phyloP scores from a whole-genome alignment of 2,888 invertebrate genomes.

The Parapristionchus giblindavisi region DNA sequence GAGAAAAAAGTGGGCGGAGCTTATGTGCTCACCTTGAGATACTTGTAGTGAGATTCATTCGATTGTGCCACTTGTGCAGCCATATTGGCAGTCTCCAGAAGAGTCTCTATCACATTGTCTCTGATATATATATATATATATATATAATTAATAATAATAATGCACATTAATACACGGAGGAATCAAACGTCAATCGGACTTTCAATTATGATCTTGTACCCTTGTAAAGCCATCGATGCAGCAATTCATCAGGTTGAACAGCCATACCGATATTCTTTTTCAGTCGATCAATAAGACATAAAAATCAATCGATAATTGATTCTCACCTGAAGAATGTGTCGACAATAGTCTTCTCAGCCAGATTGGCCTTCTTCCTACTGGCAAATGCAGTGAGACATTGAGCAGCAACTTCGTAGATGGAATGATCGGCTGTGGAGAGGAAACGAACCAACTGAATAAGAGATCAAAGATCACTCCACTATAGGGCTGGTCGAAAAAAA shows the following conservation, averaged over 20 bases:
- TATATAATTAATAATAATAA: too few relatives aligned
- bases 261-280: too few relatives aligned
- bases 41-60: constrained; percentile 54
- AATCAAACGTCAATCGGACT: too few relatives aligned
- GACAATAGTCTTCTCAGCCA: constrained; percentile 26
- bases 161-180: too few relatives aligned
- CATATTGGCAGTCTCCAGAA: constrained; percentile 54
- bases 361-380: constrained; percentile 45
- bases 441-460: constrained; percentile 24
- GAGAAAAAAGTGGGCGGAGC: neutral
- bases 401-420: constrained; percentile 58
- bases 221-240: too few relatives aligned
- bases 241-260: too few relatives aligned
- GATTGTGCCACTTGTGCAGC: constrained; percentile 52
- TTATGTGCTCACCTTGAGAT: constrained; percentile 44
- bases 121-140: too few relatives aligned
- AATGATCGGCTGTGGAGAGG: constrained; percentile 39
- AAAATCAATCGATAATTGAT: neutral
- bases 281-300: neutral
- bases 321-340: constrained; percentile 32
- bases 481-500: too few relatives aligned
- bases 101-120: constrained; percentile 50
- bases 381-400: constrained; percentile 53
- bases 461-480: too few relatives aligned
- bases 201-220: too few relatives aligned